Evolutionary conservation across 2,888 invertebrate species (phyloP), one percentile per base, ranked within the genome.

Genomic region (Nemapogon koenigi): DNA sequence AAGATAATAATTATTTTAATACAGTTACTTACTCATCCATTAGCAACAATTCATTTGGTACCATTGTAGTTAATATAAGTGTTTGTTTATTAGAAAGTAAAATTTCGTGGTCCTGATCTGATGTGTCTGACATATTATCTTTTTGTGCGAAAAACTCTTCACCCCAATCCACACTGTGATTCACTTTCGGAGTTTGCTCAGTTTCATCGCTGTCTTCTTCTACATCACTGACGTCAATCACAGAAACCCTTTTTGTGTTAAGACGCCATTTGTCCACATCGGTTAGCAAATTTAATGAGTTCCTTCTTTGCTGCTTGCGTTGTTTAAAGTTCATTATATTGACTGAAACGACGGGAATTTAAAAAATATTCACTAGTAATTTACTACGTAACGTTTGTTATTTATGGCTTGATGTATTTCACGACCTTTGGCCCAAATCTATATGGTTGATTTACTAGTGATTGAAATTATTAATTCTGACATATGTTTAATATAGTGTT

Each of bases 1-100:
- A 22, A 35, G 30, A 16, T 32, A 32, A 15, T 1, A 16, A 13
- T 28, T 4, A 7, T 26, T 35, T 19, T 11, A 18, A 28, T 11
- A 13, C 28, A 10, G 4, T 22, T 33, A 37, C 42, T 52, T 65
- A 67, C 60, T 73, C 66, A 22, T 70, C 58, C 50, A 73, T 65
- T 17, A 70, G 60, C 29, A 84, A 54, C 37, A 84, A 56, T 59
- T 83, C 79, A 45, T 84, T 81, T 0, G 84, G 83, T 2, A 84
- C 65, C 40, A 84, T 66, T 1, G 82, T 82, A 0, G 82, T 71
- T 28, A 84, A 55, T 14, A 79, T 62, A 18, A 80, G 62, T 0
- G 81, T 75, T 48, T 79, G 81, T 45, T 75, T 78, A 38, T 64
- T 71, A 0, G 70, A 66, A 25, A 79, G 55, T 30, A 66, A 60